phyloP scores from a whole-genome alignment of 2,797 vertebrate species.

The Chanos chanos region DNA sequence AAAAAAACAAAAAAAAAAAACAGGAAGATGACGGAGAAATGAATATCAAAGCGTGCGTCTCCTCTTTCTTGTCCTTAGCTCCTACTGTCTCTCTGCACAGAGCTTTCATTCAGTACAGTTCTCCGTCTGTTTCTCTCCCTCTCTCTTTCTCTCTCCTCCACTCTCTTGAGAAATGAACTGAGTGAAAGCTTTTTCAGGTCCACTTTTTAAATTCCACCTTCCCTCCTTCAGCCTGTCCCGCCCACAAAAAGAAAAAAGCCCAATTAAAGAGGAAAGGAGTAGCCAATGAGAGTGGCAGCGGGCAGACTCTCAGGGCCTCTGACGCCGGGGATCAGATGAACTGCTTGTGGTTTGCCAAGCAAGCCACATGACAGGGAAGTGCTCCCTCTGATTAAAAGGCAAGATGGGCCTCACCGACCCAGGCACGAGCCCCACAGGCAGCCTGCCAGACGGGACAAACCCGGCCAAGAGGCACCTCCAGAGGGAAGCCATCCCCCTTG shows the following conservation, averaged over 20 bases:
- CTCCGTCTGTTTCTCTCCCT: background rate
- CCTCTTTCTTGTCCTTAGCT: background rate
- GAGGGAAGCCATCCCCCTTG: background rate
- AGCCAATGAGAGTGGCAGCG: conserved; percentile 28
- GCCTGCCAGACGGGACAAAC: conserved; percentile 34
- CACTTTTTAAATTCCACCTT: conserved; percentile 30
- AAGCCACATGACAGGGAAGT: conserved; percentile 33
- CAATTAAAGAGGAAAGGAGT: conserved; percentile 37
- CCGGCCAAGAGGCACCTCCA: background rate
- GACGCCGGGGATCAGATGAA: conserved; percentile 29
- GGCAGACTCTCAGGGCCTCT: conserved; percentile 1
- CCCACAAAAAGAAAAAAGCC: conserved; percentile 40
- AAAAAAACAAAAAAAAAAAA: no score
- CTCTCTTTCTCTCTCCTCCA: background rate
- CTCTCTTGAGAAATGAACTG: conserved; percentile 20
- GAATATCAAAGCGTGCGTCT: no score
- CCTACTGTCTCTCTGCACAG: background rate
- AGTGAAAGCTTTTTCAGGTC: conserved; percentile 22
- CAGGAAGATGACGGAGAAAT: no score
- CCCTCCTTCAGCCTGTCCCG: conserved; percentile 43
- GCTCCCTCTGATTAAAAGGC: conserved; percentile 52
- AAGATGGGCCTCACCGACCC: conserved; percentile 24
- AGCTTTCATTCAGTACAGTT: background rate
- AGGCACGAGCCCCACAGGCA: conserved; percentile 49
- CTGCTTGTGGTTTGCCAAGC: conserved; percentile 47